Evolutionary conservation across 2,888 invertebrate genomes (phyloP).

Genomic region (Euplexia lucipara): DNA sequence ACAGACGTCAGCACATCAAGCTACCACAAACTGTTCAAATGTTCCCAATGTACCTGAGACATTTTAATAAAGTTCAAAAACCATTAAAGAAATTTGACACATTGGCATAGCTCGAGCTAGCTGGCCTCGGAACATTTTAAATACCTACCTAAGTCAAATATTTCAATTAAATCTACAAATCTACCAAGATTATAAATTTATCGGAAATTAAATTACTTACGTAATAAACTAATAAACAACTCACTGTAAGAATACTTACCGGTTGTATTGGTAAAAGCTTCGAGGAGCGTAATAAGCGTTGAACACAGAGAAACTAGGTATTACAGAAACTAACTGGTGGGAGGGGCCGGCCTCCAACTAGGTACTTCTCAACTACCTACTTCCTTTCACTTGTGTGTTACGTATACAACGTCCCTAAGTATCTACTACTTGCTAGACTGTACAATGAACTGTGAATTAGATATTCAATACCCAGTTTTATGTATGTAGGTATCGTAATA

Average conservation of each 20-base stretch:
- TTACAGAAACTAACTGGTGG: constrained; percentile 26
- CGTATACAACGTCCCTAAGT: constrained; percentile 9
- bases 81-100: no score
- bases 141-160: no score
- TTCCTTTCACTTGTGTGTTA: constrained; percentile 42
- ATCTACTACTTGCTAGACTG: background rate
- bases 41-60: no score
- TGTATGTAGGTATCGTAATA: no score
- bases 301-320: constrained; percentile 33
- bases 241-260: constrained; percentile 25
- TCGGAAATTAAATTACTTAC: no score
- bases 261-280: background rate
- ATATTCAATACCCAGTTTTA: background rate
- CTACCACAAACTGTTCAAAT: no score
- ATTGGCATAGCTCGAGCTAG: no score
- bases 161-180: no score
- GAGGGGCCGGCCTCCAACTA: constrained; percentile 11
- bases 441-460: constrained; percentile 1
- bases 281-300: constrained; percentile 17
- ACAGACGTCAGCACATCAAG: no score
- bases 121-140: no score
- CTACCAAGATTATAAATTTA: background rate
- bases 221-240: constrained; percentile 1
- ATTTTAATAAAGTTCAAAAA: no score
- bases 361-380: constrained; percentile 4